Percentiles rank a stretch among this genome's conserved stretches.
phyloP scores from a whole-genome alignment of 2,888 invertebrate species.

The Idaea straminata region DNA sequence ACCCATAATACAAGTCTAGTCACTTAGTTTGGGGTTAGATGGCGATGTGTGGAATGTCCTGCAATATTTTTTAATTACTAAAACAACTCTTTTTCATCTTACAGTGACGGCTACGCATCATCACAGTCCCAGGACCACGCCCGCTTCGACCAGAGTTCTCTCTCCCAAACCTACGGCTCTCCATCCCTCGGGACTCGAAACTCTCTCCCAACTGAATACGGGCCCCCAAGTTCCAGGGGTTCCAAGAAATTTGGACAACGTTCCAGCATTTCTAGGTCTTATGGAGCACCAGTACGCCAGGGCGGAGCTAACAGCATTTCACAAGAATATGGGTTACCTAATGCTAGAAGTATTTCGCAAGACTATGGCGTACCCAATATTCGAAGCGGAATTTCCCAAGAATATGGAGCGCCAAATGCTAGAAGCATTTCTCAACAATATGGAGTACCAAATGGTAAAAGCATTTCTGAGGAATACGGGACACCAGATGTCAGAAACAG shows the following conservation, averaged over 20 bases:
- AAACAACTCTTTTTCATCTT: conserved; percentile 22
- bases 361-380: conserved; percentile 41
- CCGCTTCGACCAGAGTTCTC: conserved; percentile 36
- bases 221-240: conserved; percentile 19
- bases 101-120: conserved; percentile 56
- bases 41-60: no score
- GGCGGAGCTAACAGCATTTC: conserved; percentile 27
- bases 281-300: conserved; percentile 22
- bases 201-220: conserved; percentile 40
- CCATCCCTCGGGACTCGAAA: conserved; percentile 33
- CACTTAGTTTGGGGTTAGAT: no score
- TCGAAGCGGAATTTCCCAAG: conserved; percentile 30
- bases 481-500: conserved; percentile 8
- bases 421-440: conserved; percentile 37
- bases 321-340: conserved; percentile 44
- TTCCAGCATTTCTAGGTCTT: conserved; percentile 23
- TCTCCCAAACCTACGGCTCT: conserved; percentile 42
- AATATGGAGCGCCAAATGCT: conserved; percentile 42
- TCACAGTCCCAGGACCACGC: conserved; percentile 37
- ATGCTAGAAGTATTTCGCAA: conserved; percentile 28
- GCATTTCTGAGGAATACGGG: conserved; percentile 12
- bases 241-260: conserved; percentile 15
- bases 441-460: conserved; percentile 35
- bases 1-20: no score
- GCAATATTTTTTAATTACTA: not conserved